Base-by-base conservation (phyloP, 2,888 invertebrate species). In the Chrysodeixis includens region DNA sequence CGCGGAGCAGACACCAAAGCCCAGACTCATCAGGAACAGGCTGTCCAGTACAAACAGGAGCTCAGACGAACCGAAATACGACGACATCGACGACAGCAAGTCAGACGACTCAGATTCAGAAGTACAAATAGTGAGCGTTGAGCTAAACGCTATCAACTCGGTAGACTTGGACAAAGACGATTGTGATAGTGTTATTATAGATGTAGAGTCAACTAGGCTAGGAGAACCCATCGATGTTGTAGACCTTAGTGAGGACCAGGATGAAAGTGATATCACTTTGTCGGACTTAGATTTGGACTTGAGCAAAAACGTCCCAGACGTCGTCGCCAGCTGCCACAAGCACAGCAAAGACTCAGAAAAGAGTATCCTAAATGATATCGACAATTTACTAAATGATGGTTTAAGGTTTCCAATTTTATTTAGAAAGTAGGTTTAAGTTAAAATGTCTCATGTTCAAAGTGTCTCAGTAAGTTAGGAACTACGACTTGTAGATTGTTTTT, bases 291-390 rank as follows among this genome's bases (percentile, higher is more conserved):
- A 92, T 44, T 67, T 92, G 73, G 90, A 88, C 66, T 83, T 93
- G 62, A 86, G 82, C 20, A 92, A 90, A 59, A 93, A 90, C 63
- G 91, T 94, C n/a, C 94, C 94, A 0, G 94, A 95, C 62, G 91
- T 94, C 0, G 94, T 94, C 0, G 94, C 93, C 1, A 94, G 94
- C 66, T 94, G 94, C 84, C 91, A 88, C 8, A 90, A 75, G 61
- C 82, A 87, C 71, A 87, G 79, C 22, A 84, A 67, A 49, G 83
- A 52, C 54, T 60, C 79, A 2, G 89, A 86, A 6, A 88, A 79
- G 58, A 87, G 79, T 74, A 66, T 92, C 56, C 70, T 93, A 8
- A 86, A 82, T 66, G 90, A 90, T 30, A 91, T 92, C 16, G 90
- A 93, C 66, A 83, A 84, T 14, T 73, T 93, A 59, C 79, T 94